Evolutionary conservation across 2,113 vertebrate species (phyloP).

Genomic region (Epinephelus moara): DNA sequence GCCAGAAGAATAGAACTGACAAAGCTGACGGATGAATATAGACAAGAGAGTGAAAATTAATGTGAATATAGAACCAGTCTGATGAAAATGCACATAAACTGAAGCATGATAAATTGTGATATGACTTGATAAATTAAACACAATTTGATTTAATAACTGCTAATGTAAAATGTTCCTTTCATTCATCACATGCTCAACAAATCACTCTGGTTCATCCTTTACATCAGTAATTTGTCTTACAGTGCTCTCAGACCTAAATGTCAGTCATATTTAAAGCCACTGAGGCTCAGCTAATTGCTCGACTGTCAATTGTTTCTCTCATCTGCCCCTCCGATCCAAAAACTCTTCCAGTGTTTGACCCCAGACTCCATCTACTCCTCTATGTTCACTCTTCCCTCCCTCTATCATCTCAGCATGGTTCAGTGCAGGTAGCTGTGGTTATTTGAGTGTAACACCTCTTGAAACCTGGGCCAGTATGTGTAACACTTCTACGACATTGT

Average conservation of each 20-base stretch:
- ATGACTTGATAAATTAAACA: conserved; percentile 12
- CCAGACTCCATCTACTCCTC: background rate
- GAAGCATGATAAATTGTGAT: background rate
- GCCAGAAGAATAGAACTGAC: conserved; percentile 28
- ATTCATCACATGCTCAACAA: conserved; percentile 20
- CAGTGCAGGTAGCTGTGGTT: too few relatives aligned
- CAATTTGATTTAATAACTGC: conserved; percentile 18
- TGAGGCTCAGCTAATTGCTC: conserved; percentile 12
- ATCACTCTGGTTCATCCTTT: conserved; percentile 18
- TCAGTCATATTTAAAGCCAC: conserved; percentile 2
- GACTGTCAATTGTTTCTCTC: background rate
- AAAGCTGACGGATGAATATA: conserved; percentile 4
- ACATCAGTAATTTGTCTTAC: background rate
- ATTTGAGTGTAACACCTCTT: background rate
- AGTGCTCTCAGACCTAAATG: conserved; percentile 4
- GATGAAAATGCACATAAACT: conserved; percentile 10
- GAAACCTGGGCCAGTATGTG: background rate
- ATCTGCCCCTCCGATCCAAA: background rate
- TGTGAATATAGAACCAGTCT: background rate
- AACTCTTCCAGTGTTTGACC: background rate
- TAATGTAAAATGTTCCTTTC: conserved; percentile 9
- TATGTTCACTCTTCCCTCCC: background rate
- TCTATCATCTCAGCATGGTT: background rate
- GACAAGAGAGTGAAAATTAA: conserved; percentile 5
- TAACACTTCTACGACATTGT: too few relatives aligned